phyloP scores from a whole-genome alignment of 2,797 vertebrate species.

The Poeciliopsis paucimaculata region DNA sequence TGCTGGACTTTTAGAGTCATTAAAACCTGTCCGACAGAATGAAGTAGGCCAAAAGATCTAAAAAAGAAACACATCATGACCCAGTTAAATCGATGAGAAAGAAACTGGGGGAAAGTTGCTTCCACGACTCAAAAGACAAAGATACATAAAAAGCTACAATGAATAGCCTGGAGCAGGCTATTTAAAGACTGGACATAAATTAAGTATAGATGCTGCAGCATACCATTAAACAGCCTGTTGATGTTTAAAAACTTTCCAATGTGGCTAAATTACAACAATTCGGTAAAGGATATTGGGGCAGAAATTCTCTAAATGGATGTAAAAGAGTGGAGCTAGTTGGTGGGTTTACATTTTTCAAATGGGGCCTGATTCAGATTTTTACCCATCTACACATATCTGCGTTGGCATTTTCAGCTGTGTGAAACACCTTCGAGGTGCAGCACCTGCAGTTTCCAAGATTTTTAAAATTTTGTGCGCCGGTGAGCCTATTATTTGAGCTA shows the following conservation, averaged over 20 bases:
- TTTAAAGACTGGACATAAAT: neutral
- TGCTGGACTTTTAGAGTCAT: neutral
- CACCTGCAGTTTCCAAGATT: too few species aligned
- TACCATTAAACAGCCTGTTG: neutral
- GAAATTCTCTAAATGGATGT: neutral
- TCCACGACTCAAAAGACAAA: neutral
- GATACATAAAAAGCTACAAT: neutral
- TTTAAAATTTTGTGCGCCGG: too few species aligned
- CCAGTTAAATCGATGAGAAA: neutral
- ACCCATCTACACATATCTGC: too few species aligned
- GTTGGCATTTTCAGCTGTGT: too few species aligned
- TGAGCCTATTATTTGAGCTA: too few species aligned
- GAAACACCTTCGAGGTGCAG: too few species aligned
- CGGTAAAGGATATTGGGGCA: neutral
- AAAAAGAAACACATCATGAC: neutral
- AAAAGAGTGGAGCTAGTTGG: neutral
- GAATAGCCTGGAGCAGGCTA: neutral
- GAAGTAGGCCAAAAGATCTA: neutral
- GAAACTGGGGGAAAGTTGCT: neutral
- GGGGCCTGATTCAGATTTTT: neutral
- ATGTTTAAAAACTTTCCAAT: neutral
- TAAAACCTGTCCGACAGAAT: neutral
- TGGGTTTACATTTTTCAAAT: neutral
- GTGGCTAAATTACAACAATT: neutral
- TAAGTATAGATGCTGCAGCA: neutral